Evolutionary conservation across 2,113 vertebrate species (phyloP), one percentile per base, ranked within the genome.

Genomic region (Pseudorhombus dupliciocellatus): DNA sequence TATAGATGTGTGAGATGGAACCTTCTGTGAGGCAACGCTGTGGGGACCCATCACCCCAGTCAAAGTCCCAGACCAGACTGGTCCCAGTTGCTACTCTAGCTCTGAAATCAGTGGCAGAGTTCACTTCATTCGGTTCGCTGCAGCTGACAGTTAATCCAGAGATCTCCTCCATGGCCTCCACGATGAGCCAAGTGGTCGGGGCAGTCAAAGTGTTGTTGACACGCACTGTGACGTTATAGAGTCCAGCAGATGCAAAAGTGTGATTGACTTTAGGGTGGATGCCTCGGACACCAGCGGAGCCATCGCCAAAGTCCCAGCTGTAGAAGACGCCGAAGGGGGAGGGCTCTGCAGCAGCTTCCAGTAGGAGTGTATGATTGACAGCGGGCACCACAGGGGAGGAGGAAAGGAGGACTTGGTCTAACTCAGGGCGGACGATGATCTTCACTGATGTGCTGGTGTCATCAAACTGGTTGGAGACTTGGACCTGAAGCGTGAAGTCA

Each of bases 41-140:
- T 16, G 70, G 3, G 1, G 66, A 84, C 15, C 91, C 92, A 78
- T 95, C 93, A 21, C 93, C 94, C 84, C 94, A 93, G 54, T 93
- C 79, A 85, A 92, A 95, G 28, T 81, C 83, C 94, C 94, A 94
- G 5, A 46, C 46, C 37, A 93, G 84, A 66, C 40, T 53, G 0
- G 87, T 84, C 4, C 94, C 94, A n/a, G 87, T 63, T 22, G 68
- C 66, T 1, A 92, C 83, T 12, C 48, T 48, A 31, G 90, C 92
- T 64, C 48, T 85, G 61, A 94, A 87, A 50, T 88, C 37, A 12
- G 73, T 88, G 2, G 64, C 58, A 16, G 79, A 79, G 21, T 76
- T 87, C 1, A 91, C 77, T 67, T 94, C 93, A 69, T 1, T 76
- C 11, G 87, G 84, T 2, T 84, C 82, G 1, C 61, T 90, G 79